phyloP scores from a whole-genome alignment of 2,888 invertebrate genomes.

The Heliconius cydno region DNA sequence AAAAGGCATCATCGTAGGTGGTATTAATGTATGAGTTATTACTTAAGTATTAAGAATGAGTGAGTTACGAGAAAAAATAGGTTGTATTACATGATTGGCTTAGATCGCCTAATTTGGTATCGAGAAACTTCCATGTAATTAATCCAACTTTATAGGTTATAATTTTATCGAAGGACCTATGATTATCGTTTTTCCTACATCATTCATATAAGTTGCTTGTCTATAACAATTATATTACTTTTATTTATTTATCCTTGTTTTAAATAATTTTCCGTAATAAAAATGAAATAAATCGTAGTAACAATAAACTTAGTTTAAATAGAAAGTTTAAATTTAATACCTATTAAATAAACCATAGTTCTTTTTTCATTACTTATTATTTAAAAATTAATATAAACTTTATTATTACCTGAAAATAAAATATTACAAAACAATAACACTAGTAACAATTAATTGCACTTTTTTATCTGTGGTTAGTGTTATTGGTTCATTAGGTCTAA shows the following conservation, averaged over 20 bases:
- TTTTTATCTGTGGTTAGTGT: slow-evolving; percentile 39
- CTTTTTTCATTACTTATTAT: too few species aligned
- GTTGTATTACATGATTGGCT: slow-evolving; percentile 36
- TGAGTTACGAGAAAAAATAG: slow-evolving; percentile 41
- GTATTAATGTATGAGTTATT: slow-evolving; percentile 58
- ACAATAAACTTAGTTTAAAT: too few species aligned
- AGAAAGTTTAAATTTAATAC: too few species aligned
- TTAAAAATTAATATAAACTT: too few species aligned
- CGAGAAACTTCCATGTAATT: slow-evolving; percentile 37
- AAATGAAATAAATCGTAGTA: too few species aligned
- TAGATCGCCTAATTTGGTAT: slow-evolving; percentile 43
- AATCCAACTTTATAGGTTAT: slow-evolving; percentile 9
- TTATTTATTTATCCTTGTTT: not conserved
- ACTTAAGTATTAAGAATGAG: slow-evolving; percentile 47
- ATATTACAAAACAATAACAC: not conserved
- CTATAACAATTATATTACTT: not conserved
- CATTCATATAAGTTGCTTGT: not conserved
- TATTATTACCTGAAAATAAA: not conserved
- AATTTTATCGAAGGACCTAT: slow-evolving; percentile 12
- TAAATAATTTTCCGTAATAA: not conserved
- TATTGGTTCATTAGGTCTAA: slow-evolving; percentile 35
- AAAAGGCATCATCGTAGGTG: slow-evolving; percentile 61
- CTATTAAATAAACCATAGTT: too few species aligned
- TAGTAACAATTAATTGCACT: not conserved
- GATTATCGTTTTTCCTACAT: slow-evolving; percentile 14